phyloP scores from a whole-genome alignment of 2,797 vertebrate species.

The Microctenopoma lineatum region DNA sequence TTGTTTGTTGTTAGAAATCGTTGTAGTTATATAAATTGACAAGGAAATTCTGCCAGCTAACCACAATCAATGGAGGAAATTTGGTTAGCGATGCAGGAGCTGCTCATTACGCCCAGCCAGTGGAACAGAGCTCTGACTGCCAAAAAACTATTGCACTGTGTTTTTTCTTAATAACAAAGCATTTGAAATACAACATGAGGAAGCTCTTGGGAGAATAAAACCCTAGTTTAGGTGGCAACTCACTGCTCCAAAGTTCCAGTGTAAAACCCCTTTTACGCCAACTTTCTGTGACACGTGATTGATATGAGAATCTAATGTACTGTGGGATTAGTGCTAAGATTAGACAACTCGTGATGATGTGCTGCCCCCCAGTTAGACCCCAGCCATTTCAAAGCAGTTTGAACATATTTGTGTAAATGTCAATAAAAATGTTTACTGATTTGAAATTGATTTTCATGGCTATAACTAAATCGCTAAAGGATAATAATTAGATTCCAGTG shows the following conservation, averaged over 20 bases:
- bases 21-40: slow-evolving; percentile 40
- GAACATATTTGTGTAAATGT: not conserved
- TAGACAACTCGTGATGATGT: not conserved
- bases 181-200: slow-evolving; percentile 4
- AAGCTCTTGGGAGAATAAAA: not conserved
- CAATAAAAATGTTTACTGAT: not conserved
- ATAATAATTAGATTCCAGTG: not conserved
- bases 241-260: not conserved
- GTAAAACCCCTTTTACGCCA: not conserved
- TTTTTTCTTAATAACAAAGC: slow-evolving; percentile 20
- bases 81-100: slow-evolving; percentile 27
- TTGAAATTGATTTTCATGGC: not conserved
- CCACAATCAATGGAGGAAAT: slow-evolving; percentile 48
- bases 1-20: slow-evolving; percentile 37
- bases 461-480: not conserved
- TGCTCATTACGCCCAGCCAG: slow-evolving; percentile 32
- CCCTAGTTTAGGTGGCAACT: not conserved
- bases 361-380: not conserved
- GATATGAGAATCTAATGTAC: not conserved
- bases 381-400: not conserved
- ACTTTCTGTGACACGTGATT: not conserved
- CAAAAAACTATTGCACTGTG: slow-evolving; percentile 16
- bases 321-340: not conserved
- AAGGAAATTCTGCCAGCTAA: slow-evolving; percentile 39
- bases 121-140: slow-evolving; percentile 11